Evolutionary conservation across 1,140 invertebrate species (phyloP).

Genomic region (Cephus cinctus): DNA sequence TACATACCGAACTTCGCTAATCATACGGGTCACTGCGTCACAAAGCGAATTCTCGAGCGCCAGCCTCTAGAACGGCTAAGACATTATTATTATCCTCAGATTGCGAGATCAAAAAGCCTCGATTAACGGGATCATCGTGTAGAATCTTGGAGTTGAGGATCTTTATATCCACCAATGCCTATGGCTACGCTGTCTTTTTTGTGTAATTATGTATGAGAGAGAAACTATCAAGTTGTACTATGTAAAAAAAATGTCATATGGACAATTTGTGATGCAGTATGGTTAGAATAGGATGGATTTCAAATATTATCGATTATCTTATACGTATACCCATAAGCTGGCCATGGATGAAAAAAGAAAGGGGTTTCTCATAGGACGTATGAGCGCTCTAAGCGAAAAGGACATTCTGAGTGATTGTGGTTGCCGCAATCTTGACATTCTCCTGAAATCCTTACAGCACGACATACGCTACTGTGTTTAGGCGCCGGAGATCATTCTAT

Average conservation of each 20-base stretch:
- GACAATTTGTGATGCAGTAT: too few relatives aligned
- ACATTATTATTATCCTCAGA: slow-evolving; percentile 31
- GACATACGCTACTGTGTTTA: too few relatives aligned
- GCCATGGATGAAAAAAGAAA: slow-evolving; percentile 21
- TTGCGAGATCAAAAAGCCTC: neutral
- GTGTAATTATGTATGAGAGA: too few relatives aligned
- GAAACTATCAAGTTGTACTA: too few relatives aligned
- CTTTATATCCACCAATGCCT: too few relatives aligned
- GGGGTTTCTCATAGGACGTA: slow-evolving; percentile 49
- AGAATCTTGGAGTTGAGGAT: too few relatives aligned
- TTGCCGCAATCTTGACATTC: slow-evolving; percentile 50
- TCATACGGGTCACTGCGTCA: slow-evolving; percentile 50
- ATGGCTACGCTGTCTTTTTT: too few relatives aligned
- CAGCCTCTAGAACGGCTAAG: slow-evolving; percentile 33
- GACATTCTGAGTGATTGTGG: slow-evolving; percentile 57
- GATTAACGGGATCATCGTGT: slow-evolving; percentile 3
- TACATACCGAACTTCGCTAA: slow-evolving; percentile 49
- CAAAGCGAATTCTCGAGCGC: slow-evolving; percentile 41
- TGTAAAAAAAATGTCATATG: too few relatives aligned
- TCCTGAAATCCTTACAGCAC: slow-evolving; percentile 30
- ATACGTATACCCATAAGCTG: neutral
- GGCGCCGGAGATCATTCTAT: too few relatives aligned
- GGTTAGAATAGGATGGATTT: too few relatives aligned
- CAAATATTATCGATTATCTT: neutral
- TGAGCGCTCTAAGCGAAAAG: slow-evolving; percentile 52